phyloP scores from a whole-genome alignment of 2,113 vertebrate genomes.

The Arvicanthis niloticus region DNA sequence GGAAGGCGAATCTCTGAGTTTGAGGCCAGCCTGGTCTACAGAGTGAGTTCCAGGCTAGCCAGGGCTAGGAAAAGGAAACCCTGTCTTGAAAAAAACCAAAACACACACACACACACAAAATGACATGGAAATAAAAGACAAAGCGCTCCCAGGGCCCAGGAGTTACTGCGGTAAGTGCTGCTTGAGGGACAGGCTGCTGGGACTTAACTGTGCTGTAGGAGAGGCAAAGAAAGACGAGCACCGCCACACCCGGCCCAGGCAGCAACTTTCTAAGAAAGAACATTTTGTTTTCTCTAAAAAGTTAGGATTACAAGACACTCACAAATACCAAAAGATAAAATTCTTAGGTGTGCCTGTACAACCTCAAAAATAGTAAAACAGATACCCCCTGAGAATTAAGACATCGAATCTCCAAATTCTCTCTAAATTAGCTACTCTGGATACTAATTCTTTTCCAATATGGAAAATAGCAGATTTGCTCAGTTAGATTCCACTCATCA shows the following conservation, averaged over 20 bases:
- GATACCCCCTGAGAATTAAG: conserved; percentile 33
- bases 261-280: neutral
- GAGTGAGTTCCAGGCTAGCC: neutral
- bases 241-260: neutral
- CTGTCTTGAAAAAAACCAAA: neutral
- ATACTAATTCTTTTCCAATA: conserved; percentile 38
- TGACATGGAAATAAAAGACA: neutral
- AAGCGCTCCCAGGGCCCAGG: neutral
- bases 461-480: neutral
- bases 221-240: too few species aligned
- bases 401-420: neutral
- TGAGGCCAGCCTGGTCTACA: neutral
- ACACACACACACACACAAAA: neutral
- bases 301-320: conserved; percentile 29
- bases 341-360: conserved; percentile 39
- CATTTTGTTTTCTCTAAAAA: conserved; percentile 46
- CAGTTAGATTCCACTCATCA: conserved; percentile 18
- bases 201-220: neutral
- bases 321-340: conserved; percentile 41
- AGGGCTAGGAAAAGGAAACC: neutral
- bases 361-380: conserved; percentile 30
- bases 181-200: neutral
- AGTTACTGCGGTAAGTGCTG: neutral
- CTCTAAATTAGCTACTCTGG: neutral
- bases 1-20: neutral